phyloP scores from a whole-genome alignment of 1,140 invertebrate genomes.

The Cryptotermes secundus region DNA sequence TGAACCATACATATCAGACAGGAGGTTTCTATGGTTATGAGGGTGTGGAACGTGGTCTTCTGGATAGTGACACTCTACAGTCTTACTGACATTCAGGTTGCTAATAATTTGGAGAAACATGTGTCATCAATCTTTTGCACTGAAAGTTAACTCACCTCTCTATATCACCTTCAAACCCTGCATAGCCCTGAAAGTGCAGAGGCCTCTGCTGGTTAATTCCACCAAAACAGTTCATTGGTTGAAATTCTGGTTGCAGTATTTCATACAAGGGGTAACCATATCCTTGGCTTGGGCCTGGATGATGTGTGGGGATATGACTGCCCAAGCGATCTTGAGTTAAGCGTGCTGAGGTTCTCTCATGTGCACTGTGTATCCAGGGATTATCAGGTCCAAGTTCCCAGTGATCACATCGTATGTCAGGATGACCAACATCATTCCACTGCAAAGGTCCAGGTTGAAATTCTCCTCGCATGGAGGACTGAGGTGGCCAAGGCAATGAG shows the following conservation, averaged over 20 bases:
- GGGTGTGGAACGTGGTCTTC: no score
- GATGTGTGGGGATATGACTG: background rate
- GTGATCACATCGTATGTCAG: background rate
- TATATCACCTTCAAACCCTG: slow-evolving; percentile 9
- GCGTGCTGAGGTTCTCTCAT: background rate
- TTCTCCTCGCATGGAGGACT: background rate
- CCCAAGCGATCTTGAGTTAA: background rate
- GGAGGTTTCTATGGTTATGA: no score
- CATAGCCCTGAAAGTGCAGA: background rate
- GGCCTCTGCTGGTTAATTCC: background rate
- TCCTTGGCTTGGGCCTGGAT: slow-evolving; percentile 4
- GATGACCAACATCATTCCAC: slow-evolving; percentile 22
- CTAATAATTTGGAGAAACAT: no score
- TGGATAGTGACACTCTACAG: no score
- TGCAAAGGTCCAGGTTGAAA: slow-evolving; percentile 10
- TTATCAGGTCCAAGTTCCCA: slow-evolving; percentile 25
- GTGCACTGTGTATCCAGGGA: slow-evolving; percentile 5
- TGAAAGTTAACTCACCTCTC: background rate
- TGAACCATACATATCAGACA: no score
- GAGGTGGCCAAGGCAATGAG: background rate
- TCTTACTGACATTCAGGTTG: no score
- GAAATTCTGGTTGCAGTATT: background rate
- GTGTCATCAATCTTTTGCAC: no score
- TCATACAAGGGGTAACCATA: background rate
- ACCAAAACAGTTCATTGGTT: background rate